phyloP scores from a whole-genome alignment of 2,113 vertebrate genomes.

The Atlantisia rogersi region DNA sequence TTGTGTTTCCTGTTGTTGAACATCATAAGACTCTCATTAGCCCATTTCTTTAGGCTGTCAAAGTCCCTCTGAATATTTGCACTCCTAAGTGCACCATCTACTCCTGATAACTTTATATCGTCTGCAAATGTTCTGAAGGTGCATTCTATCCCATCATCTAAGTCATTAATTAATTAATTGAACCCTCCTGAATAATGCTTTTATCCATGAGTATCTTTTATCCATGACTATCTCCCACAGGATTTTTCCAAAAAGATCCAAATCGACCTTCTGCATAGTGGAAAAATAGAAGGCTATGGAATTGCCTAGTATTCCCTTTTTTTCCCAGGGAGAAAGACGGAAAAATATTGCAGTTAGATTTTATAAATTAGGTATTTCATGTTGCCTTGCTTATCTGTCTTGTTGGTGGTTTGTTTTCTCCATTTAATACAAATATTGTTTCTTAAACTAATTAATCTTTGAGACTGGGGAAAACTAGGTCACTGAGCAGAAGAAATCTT shows the following conservation, averaged over 20 bases:
- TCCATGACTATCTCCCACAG: neutral
- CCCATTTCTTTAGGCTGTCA: neutral
- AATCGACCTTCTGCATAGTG: neutral
- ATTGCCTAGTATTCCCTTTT: neutral
- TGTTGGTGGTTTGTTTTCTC: neutral
- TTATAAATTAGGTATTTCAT: neutral
- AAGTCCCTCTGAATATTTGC: neutral
- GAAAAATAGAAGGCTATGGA: neutral
- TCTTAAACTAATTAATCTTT: conserved; percentile 32
- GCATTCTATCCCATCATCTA: neutral
- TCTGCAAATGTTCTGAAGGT: neutral
- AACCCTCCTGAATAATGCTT: neutral
- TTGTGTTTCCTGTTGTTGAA: neutral
- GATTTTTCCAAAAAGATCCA: neutral
- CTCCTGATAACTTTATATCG: neutral
- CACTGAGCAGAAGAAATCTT: conserved; percentile 20
- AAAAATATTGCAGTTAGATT: neutral
- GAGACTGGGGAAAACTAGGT: conserved; percentile 15
- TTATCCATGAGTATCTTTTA: neutral
- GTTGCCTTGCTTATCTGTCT: neutral
- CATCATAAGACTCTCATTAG: neutral
- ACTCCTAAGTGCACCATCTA: neutral
- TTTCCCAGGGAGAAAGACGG: neutral
- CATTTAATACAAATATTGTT: conserved; percentile 20
- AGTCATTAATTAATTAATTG: neutral